Base-by-base conservation (phyloP, 2,797 vertebrate species). In the Anableps anableps region DNA sequence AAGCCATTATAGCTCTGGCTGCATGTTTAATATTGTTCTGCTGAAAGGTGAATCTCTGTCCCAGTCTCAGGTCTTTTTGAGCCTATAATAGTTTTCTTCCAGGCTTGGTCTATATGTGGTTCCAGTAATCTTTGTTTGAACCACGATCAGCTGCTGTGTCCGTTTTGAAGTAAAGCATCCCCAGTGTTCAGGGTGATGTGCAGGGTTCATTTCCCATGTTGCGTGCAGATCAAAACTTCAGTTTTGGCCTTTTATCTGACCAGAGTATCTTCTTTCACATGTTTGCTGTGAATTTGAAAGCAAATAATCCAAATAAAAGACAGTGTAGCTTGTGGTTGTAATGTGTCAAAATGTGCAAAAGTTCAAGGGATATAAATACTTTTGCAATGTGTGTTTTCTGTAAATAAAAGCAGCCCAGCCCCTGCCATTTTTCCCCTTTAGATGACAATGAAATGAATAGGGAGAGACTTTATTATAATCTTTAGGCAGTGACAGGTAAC, bases 401-500 rank as follows among this genome's bases (percentile, higher is more conserved):
- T 26, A 55, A 1, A 51, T 21, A 3, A 51, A 51, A 51, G 50
- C 50, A 19, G 50, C 50, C 50, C 50, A 17, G 50, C 50, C 16
- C 19, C 50, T 2, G 47, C 16, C 17, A 3, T 19, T 17, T 34
- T 31, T 34, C 6, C 58, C 29, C n/a, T 31, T 66, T 21, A 19
- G 19, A 36, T 36, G 34, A 21, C 17, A 38, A 43, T 19, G 23
- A 80, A 62, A 75, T 53, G 10, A 34, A 34, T 72, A 62, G 55
- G 48, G 4, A n/a, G 43, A 48, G 55, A 74, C 36, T 71, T 72
- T 19, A 0, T 43, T 43, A 26, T 45, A 2, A 43, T 72, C 31
- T 78, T n/a, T 45, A n/a, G 76, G 75, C 50, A 17, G 62, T 76
- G 72, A 74, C 43, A 71, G 80, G 74, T 60, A 51, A 53, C 34